These are phyloP conservation scores for Drosophila nikananu DNA, from an alignment of 1,140 invertebrate genomes.

Conservation along the genomic window DNA sequence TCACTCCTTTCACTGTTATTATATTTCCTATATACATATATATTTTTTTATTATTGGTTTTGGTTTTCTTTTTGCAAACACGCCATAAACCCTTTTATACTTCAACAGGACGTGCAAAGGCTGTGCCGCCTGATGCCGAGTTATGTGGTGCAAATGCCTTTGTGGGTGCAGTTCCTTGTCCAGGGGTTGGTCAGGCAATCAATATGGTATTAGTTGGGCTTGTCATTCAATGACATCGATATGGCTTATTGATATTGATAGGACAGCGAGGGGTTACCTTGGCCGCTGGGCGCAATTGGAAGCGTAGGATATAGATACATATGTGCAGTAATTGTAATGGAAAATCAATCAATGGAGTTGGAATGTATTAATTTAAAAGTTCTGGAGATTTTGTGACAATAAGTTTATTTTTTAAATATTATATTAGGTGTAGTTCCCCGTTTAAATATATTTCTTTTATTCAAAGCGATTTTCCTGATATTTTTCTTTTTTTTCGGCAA, in stretches of 20 bases:
- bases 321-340: background rate
- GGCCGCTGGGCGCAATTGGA: slow-evolving; percentile 1
- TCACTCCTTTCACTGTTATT: slow-evolving; percentile 32
- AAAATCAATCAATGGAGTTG: slow-evolving; percentile 5
- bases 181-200: slow-evolving; percentile 65
- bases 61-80: slow-evolving; percentile 57
- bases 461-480: background rate
- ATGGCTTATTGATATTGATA: slow-evolving; percentile 70
- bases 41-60: slow-evolving; percentile 23
- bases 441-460: background rate
- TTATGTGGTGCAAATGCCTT: slow-evolving; percentile 75
- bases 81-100: slow-evolving; percentile 82
- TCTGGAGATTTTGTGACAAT: background rate
- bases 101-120: slow-evolving; percentile 59
- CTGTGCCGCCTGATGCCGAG: slow-evolving; percentile 66
- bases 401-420: background rate
- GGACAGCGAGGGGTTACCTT: slow-evolving; percentile 7
- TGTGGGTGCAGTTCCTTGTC: slow-evolving; percentile 23
- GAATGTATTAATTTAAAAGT: background rate
- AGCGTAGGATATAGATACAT: background rate
- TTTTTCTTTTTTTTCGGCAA: background rate
- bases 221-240: slow-evolving; percentile 72
- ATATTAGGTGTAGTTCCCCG: background rate
- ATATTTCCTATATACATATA: slow-evolving; percentile 35
- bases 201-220: slow-evolving; percentile 79